Evolutionary conservation across 2,797 vertebrate genomes (phyloP), one percentile per base, ranked within the genome.

Genomic region (Odontamblyopus lacepedii): DNA sequence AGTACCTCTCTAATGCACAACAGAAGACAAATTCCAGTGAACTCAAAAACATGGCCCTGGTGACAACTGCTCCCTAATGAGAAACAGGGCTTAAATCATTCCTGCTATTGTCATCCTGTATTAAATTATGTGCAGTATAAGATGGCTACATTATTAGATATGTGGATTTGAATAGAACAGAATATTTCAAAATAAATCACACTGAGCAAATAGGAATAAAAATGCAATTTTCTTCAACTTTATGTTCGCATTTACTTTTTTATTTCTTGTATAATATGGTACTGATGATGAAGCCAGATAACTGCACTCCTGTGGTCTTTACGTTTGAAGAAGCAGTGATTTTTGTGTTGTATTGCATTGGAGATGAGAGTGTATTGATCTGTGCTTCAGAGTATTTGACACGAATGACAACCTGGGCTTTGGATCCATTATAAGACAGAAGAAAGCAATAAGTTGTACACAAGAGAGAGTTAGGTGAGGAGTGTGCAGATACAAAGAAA

Each of bases 401-500:
- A 35, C 50, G 55, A 60, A 66, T 4, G 15, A 78, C 38, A 2
- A 62, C 26, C 48, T 88, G 85, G 84, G 84, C 87, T 88, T 87
- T 87, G 30, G 53, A 70, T 76, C 62, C 60, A 68, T 82, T 78
- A n/a, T 71, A 57, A 74, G 55, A 61, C 32, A 71, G 59, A 27
- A 38, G 19, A 60, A 66, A 66, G 77, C 50, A 11, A 56, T 76
- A 59, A 8, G 26, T 32, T 53, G 72, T 71, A 74, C 78, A 64
- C 60, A 66, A 32, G 8, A 71, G 27, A 67, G 1, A 0, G 48
- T 29, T 2, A 23, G n/a, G 18, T 16, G 13, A 51, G n/a, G 0
- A 56, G 7, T 23, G 26, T 70, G 69, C 16, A 32, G 30, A 74
- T 7, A 2, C 29, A 60, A 68, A 67, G 3, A 72, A 38, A 38